These are phyloP conservation scores for Poecile atricapillus DNA, from an alignment of 2,113 vertebrate species.

Conservation along the genomic window DNA sequence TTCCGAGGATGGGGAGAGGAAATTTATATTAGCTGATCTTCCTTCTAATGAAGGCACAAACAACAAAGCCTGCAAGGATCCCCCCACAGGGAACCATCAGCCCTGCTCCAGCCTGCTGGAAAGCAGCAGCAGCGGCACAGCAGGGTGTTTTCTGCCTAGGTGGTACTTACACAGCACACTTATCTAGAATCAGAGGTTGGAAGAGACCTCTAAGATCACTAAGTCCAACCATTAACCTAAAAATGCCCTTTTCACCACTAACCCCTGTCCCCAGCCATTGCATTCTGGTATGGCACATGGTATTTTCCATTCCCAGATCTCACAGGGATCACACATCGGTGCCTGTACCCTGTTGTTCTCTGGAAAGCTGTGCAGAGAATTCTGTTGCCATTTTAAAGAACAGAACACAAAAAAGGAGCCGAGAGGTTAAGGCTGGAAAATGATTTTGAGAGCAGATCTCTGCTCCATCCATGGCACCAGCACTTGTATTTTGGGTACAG, in stretches of 20 bases:
- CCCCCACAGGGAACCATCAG: background rate
- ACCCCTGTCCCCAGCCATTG: background rate
- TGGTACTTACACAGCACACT: background rate
- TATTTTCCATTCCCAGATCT: background rate
- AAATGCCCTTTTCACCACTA: background rate
- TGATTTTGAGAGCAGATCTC: background rate
- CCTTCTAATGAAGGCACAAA: background rate
- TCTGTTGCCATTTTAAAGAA: background rate
- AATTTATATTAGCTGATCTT: background rate
- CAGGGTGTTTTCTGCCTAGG: background rate
- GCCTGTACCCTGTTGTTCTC: accelerated
- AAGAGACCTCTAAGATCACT: background rate
- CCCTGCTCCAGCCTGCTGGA: background rate
- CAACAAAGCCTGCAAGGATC: background rate
- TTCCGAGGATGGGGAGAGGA: background rate
- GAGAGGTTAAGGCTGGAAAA: background rate
- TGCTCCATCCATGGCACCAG: background rate
- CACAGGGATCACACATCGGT: accelerated
- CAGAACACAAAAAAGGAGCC: background rate
- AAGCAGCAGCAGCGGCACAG: background rate
- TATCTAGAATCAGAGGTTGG: background rate
- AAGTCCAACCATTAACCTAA: background rate
- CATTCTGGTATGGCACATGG: background rate
- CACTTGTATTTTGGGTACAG: background rate
- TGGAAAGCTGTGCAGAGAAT: background rate